Base-by-base conservation (phyloP, 2,113 vertebrate genomes). In the Canis aureus region DNA sequence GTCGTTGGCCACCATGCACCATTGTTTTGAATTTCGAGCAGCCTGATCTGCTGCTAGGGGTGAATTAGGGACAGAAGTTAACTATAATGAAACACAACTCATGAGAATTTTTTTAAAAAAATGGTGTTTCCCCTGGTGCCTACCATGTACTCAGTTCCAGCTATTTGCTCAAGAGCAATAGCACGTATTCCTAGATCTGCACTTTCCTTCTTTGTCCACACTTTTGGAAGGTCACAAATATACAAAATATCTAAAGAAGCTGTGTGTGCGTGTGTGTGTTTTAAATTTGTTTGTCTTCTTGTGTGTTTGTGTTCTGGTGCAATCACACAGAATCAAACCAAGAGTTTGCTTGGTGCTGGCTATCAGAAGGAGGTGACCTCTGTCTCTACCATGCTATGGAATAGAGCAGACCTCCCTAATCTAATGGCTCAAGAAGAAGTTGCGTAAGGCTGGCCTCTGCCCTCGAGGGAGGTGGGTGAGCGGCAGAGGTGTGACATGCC, bases 181-280 rank as follows among this genome's bases (percentile, higher is more conserved):
- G 27, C 4, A 22, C 16, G 16, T 11, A 0, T n/a, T 38, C 17
- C 1, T 1, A 3, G 57, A 16, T n/a, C 25, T 38, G 19, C 4
- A 1, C 6, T 25, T 49, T 17, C 2, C 3, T 43, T 74, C 53
- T 3, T 3, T n/a, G 51, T 81, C 73, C n/a, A 32, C 11, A n/a
- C 17, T 0, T 80, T 67, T n/a, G 38, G 16, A 27, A 67, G 29
- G 29, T 22, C 13, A 19, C 32, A 10, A 10, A 2, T 1, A 32
- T 8, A 27, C 20, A 11, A 1, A 19, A 8, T 0, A 1, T 19
- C 27, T 53, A 29, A 57, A 25, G 32, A 51, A 60, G 35, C 9
- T 1, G 25, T n/a, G 10, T 32, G 7, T 43, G 43, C 7, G 1
- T 43, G 43, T 43, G 43, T 8, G 27, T 23, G 5, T 35, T 49